These are phyloP conservation scores for Ondatra zibethicus DNA, from an alignment of 2,113 vertebrate species.

Conservation along the genomic window DNA sequence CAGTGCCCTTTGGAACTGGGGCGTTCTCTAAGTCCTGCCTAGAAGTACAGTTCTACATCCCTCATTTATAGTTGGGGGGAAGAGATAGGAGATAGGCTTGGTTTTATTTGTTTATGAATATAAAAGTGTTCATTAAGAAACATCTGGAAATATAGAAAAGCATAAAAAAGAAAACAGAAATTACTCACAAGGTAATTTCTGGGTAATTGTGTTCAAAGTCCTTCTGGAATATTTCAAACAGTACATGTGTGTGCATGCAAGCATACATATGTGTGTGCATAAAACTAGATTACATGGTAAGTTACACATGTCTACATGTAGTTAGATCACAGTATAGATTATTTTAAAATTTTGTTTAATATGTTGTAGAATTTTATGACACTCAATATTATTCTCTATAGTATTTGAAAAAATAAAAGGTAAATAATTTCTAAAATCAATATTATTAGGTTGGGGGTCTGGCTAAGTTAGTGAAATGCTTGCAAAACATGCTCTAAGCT, in stretches of 20 bases:
- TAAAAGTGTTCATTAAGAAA: constrained; percentile 36
- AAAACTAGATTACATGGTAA: not conserved
- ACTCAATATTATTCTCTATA: constrained; percentile 1
- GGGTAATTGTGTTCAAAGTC: constrained; percentile 8
- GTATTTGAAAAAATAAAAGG: constrained; percentile 40
- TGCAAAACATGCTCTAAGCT: not conserved
- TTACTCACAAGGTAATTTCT: constrained; percentile 51
- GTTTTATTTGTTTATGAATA: constrained; percentile 53
- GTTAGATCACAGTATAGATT: not conserved
- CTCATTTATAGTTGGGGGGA: not conserved
- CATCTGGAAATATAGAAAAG: constrained; percentile 53
- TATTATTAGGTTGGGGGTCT: not conserved
- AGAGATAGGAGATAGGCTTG: not conserved
- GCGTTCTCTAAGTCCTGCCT: rapidly evolving
- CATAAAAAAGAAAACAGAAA: constrained; percentile 35
- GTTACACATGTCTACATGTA: not conserved
- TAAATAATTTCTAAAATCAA: constrained; percentile 23
- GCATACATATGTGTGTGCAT: not conserved
- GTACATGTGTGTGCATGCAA: not conserved
- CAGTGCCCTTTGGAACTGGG: not conserved
- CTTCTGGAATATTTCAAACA: not conserved
- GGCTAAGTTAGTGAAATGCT: not conserved
- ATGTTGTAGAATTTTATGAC: not conserved
- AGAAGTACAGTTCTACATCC: not conserved
- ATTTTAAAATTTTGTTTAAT: not conserved